phyloP scores from a whole-genome alignment of 2,113 vertebrate genomes.

The Argyrosomus japonicus region DNA sequence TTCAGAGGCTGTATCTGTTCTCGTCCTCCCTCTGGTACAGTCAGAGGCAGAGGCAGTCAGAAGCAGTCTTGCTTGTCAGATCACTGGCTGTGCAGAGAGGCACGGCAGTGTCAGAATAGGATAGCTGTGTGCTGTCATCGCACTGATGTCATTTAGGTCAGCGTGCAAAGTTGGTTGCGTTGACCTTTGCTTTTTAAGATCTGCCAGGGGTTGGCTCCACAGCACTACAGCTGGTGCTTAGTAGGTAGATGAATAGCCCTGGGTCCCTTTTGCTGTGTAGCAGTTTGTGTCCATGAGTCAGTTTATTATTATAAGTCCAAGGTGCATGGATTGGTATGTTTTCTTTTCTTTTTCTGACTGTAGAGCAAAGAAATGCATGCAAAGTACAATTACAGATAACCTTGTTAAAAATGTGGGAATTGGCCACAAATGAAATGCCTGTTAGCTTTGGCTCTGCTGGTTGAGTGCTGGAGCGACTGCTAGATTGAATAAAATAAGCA shows the following conservation, averaged over 20 bases:
- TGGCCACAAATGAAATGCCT: not conserved
- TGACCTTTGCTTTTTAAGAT: slow-evolving; percentile 75
- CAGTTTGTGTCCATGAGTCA: slow-evolving; percentile 57
- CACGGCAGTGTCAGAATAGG: slow-evolving; percentile 65
- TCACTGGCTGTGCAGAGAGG: slow-evolving; percentile 70
- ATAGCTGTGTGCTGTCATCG: slow-evolving; percentile 66
- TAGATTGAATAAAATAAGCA: too few relatives aligned
- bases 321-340: slow-evolving; percentile 29
- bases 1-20: slow-evolving; percentile 78
- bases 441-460: not conserved
- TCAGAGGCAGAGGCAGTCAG: slow-evolving; percentile 72
- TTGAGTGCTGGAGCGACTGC: not conserved
- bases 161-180: slow-evolving; percentile 59
- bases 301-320: slow-evolving; percentile 36
- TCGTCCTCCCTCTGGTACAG: slow-evolving; percentile 74
- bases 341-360: not conserved
- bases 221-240: slow-evolving; percentile 50
- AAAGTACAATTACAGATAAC: not conserved
- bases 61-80: slow-evolving; percentile 71
- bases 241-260: slow-evolving; percentile 50
- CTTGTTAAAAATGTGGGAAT: not conserved
- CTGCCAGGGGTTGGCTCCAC: slow-evolving; percentile 52
- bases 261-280: slow-evolving; percentile 24
- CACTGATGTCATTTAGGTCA: slow-evolving; percentile 78
- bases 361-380: not conserved